Base-by-base conservation (phyloP, 2,113 vertebrate species). In the Hipposideros armiger region DNA sequence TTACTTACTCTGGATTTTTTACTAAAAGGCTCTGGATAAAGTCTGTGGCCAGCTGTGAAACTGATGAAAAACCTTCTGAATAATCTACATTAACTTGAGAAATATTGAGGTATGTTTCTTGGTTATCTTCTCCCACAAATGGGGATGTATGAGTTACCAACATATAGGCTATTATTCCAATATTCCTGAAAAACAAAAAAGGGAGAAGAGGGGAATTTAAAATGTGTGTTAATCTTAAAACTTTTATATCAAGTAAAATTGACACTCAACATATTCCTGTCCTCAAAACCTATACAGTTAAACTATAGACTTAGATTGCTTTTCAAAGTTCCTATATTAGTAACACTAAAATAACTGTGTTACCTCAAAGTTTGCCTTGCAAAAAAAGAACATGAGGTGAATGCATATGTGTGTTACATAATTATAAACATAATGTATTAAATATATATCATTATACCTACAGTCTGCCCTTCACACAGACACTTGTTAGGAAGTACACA, bases 101-200 rank as follows among this genome's bases (percentile, higher is more conserved):
- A 98, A 99, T 99, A 96, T 99, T 99, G 96, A 99, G 99, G 84
- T 99, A 99, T 56, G 99, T 99, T 99, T 99, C 99, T 98, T 99
- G 99, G 97, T 99, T 99, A 98, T 99, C 98, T 89, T 99, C 99
- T 45, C 99, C 99, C 78, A 98, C 98, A 88, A 99, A 99, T 2
- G 99, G 99, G 80, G 99, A 99, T 96, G 99, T 99, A 22, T 99
- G 99, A 17, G 99, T 99, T 98, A 99, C 98, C 93, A 99, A 98
- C 99, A 99, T 99, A 98, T 99, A 99, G 22, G 99, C 98, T 76
- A 99, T 99, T 11, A 99, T 98, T 0, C 99, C 99, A 16, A 99
- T 98, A 69, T 99, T 99, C 99, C 99, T 99, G 96, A 96, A 96
- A 89, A 86, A 93, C 96, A 84, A 97, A 64, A 26, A 40, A 70